Percentiles rank a stretch among this genome's conserved stretches.
Conservation (phyloP, 2,888 invertebrate species). For the Archaeoteleia sp. region DNA sequence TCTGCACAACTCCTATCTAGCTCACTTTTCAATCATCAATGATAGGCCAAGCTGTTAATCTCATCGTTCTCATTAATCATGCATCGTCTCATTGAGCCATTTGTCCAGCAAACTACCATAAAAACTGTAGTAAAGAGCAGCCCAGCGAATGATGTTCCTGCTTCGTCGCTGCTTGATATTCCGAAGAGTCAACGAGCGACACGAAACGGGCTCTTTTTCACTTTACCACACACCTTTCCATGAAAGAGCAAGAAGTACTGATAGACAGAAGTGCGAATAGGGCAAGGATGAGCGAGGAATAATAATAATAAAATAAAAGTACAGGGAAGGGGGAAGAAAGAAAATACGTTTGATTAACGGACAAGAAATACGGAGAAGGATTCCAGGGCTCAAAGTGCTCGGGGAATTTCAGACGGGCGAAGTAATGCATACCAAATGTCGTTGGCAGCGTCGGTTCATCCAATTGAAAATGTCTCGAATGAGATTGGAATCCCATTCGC, state of each 20-base stretch:
- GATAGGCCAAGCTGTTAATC: no score
- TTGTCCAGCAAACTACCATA: no score
- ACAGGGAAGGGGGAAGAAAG: not conserved
- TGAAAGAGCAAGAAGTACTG: not conserved
- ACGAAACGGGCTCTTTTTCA: constrained; percentile 9
- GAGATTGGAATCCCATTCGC: constrained; percentile 54
- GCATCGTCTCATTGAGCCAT: no score
- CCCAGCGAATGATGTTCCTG: not conserved
- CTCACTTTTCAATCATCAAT: no score
- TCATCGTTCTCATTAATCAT: no score
- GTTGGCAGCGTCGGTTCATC: constrained; percentile 56
- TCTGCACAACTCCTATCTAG: no score
- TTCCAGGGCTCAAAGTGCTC: constrained; percentile 44
- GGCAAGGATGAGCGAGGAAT: not conserved
- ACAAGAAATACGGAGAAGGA: constrained; percentile 37
- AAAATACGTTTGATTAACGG: constrained; percentile 47
- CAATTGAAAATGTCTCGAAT: constrained; percentile 63
- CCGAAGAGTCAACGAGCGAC: constrained; percentile 19
- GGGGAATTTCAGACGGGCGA: constrained; percentile 50
- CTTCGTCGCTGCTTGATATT: constrained; percentile 23
- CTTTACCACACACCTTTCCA: constrained; percentile 11
- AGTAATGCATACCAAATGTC: constrained; percentile 68
- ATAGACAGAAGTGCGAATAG: not conserved
- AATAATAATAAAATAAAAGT: constrained; percentile 4
- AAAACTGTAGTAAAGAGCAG: no score